Base-by-base conservation (phyloP, 37 sponge, comb jelly and placozoan species). In the Diacarnus erythraeanus region DNA sequence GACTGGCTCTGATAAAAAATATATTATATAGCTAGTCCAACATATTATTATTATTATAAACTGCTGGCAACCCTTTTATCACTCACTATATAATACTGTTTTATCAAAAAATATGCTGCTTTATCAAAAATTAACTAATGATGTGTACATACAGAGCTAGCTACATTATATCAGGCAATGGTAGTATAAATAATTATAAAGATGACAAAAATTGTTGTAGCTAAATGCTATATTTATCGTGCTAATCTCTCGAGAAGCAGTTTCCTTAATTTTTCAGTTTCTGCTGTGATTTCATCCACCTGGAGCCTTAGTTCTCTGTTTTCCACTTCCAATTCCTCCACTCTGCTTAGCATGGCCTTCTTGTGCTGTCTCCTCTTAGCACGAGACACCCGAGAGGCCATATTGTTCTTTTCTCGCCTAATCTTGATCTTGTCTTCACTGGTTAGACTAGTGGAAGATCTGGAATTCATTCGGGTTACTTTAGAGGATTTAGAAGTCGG, bases 321-420 rank as follows among this genome's bases (percentile, higher is more conserved):
- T 29, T 72, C 77, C n/a, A 23, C 42, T 57, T 75, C 69, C 30
- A 89, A 71, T 59, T 83, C 84, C 26, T 75, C 67, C 41, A 74
- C 80, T 42, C 89, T 38, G 3, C 2, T 31, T 22, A 58, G 58
- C 69, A 83, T 35, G 42, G 29, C 38, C 29, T 37, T 44, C 54
- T 68, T 26, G 20, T 22, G 77, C 12, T 33, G 30, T 57, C 63
- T 78, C 27, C 89, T 43, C 84, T 83, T 89, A 30, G 81, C 75
- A 21, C 89, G 57, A 0, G 89, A 89, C 12, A 84, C 80, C 64
- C 75, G 67, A 22, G 84, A 89, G 2, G 89, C 89, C 0, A 44
- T 51, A 35, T 89, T 89, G 80, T 89, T 89, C 77, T 80, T 83
- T n/a, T 78, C 68, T 57, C 79, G 69, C n/a, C 84, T 38, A 25